Base-by-base conservation (phyloP, 2,888 invertebrate genomes). In the Amblyteles armatorius region DNA sequence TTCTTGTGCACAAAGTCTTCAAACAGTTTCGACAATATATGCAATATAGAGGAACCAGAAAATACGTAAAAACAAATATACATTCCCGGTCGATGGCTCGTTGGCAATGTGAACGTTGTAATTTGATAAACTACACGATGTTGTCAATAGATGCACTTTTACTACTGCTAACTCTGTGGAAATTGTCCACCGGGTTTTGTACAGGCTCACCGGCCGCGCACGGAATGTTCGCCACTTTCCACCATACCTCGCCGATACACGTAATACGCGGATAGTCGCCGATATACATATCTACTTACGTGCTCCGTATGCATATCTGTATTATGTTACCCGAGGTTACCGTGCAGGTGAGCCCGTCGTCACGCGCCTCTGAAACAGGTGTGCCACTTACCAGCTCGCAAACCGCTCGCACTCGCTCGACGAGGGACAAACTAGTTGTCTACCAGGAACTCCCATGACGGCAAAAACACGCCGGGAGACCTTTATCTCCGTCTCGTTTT, bases 341-440 rank as follows among this genome's bases (percentile, higher is more conserved):
- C 13, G 84, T 86, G 83, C 87, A 87, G 87, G 88, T 87, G 87
- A 79, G 69, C 60, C 55, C 63, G 71, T 80, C 60, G 83, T 81
- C 83, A 84, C 83, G 83, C 83, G 77, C 72, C 80, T 78, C 82
- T 72, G 86, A 67, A 85, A 87, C 90, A 90, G 88, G 90, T 90
- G 90, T 89, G 89, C 87, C 87, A 88, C 88, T 86, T 88, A 90
- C 88, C 87, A 85, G 82, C 82, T 19, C 48, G 44, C 44, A 13
- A 44, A 80, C 50, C 57, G 67, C 57, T 79, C 65, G 60, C 63
- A 19, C 67, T 77, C 65, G 71, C 83, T 40, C 55, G 44, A 76
- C 76, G 63, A 55, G 68, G 80, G 80, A 80, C 80, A 88, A 90
- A 90, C 90, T 89, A 86, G 89, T 87, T 87, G 82, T 84, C 85